These are phyloP conservation scores for Tetraneura akinire DNA, from an alignment of 1,140 invertebrate genomes.

Conservation along the genomic window DNA sequence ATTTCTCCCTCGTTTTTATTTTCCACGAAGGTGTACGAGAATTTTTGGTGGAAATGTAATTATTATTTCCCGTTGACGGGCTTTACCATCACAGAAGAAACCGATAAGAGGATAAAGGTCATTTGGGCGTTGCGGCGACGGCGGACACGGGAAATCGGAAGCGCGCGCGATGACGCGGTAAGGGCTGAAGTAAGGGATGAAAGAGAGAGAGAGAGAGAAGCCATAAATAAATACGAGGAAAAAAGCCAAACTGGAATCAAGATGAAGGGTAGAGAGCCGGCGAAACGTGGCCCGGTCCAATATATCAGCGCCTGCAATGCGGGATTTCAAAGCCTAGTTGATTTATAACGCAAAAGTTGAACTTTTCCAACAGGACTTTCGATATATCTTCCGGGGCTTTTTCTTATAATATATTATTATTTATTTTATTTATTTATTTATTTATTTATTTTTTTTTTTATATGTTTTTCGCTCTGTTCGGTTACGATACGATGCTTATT, in stretches of 20 bases:
- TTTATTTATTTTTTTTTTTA: slow-evolving; percentile 21
- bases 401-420: too few species aligned
- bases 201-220: too few species aligned
- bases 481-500: slow-evolving; percentile 29
- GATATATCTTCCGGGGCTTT: slow-evolving; percentile 40
- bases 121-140: slow-evolving; percentile 30
- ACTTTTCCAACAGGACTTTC: slow-evolving; percentile 50
- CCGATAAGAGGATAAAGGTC: slow-evolving; percentile 49
- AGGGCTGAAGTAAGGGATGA: not conserved
- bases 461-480: slow-evolving; percentile 43
- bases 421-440: too few species aligned
- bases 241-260: slow-evolving; percentile 51
- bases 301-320: slow-evolving; percentile 51
- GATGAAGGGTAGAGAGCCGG: slow-evolving; percentile 50
- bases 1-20: not conserved
- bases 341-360: slow-evolving; percentile 51
- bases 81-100: not conserved
- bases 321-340: slow-evolving; percentile 51
- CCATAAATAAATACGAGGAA: slow-evolving; percentile 50
- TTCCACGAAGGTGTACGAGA: not conserved
- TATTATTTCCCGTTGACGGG: slow-evolving; percentile 35
- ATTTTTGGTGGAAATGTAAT: slow-evolving; percentile 33
- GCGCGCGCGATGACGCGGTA: not conserved
- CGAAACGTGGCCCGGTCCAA: slow-evolving; percentile 50
- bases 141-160: slow-evolving; percentile 3